Percentiles rank a stretch among this genome's conserved stretches.
Conservation (phyloP, 23 tunicate genomes). For the Clavelina lepadiformis region DNA sequence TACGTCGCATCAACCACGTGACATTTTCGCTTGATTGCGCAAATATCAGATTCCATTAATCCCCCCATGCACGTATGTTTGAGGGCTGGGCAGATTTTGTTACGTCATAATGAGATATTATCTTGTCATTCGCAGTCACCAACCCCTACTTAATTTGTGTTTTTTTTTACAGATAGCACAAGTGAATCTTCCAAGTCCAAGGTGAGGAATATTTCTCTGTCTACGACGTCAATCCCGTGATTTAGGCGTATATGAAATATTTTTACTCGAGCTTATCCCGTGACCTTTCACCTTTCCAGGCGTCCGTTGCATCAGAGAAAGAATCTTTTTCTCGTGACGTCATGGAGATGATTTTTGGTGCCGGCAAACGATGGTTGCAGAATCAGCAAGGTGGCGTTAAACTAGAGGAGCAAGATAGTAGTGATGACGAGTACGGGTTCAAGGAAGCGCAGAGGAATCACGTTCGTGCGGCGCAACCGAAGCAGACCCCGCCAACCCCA, state of each 20-base stretch:
- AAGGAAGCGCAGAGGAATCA: slow-evolving; percentile 30
- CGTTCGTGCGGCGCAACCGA: slow-evolving; percentile 1
- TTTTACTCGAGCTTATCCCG: not conserved
- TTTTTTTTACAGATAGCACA: slow-evolving; percentile 67
- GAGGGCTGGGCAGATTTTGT: too few species aligned
- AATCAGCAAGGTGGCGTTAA: not conserved
- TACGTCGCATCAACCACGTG: too few species aligned
- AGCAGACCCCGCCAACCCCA: not conserved
- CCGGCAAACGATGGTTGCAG: slow-evolving; percentile 49
- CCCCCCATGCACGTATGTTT: too few species aligned
- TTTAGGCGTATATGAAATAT: not conserved
- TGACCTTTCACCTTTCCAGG: slow-evolving; percentile 23
- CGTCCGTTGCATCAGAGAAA: slow-evolving; percentile 65
- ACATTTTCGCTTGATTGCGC: too few species aligned
- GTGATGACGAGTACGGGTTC: slow-evolving; percentile 55
- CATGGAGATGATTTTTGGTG: slow-evolving; percentile 64
- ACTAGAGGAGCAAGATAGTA: slow-evolving; percentile 1
- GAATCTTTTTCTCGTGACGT: slow-evolving; percentile 89
- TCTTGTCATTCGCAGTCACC: too few species aligned
- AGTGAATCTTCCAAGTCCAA: slow-evolving; percentile 92
- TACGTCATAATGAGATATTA: too few species aligned
- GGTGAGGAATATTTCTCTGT: slow-evolving; percentile 48
- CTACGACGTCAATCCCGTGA: not conserved
- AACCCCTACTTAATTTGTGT: too few species aligned
- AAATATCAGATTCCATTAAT: too few species aligned